Conservation (phyloP, 2,113 vertebrate species). For the Macheiramphus alcinus region DNA sequence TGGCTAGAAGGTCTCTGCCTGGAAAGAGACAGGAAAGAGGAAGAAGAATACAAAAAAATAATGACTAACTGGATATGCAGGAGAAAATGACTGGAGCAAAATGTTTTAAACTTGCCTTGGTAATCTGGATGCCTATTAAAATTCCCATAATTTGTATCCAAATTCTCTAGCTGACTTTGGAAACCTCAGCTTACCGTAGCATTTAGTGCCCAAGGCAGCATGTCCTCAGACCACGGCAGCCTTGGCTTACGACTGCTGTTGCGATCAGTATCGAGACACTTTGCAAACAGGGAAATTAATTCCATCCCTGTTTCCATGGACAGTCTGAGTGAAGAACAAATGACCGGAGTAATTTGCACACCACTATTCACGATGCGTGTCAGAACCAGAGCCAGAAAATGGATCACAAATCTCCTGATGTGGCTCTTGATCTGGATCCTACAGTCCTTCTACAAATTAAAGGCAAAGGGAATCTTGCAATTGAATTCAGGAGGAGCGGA, state of each 20-base stretch:
- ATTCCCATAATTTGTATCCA: background rate
- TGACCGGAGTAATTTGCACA: background rate
- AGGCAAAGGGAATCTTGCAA: background rate
- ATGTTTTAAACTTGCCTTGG: background rate
- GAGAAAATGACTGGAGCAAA: background rate
- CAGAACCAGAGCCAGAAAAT: background rate
- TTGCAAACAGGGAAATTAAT: background rate
- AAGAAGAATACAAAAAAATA: background rate
- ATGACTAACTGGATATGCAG: background rate
- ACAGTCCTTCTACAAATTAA: background rate
- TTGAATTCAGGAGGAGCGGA: background rate
- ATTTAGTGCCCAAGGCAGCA: background rate
- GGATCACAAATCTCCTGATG: background rate
- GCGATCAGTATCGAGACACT: background rate
- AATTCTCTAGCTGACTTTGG: background rate
- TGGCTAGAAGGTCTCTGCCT: background rate
- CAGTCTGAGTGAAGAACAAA: background rate
- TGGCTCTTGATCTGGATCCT: background rate
- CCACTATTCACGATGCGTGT: background rate
- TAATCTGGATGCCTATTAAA: background rate
- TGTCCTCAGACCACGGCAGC: background rate
- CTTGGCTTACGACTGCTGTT: background rate
- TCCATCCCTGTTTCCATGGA: background rate
- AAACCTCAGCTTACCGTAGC: background rate
- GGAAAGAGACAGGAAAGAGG: background rate